Evolutionary conservation across 2,797 vertebrate species (phyloP), one percentile per base, ranked within the genome.

Genomic region (Danio aesculapii): DNA sequence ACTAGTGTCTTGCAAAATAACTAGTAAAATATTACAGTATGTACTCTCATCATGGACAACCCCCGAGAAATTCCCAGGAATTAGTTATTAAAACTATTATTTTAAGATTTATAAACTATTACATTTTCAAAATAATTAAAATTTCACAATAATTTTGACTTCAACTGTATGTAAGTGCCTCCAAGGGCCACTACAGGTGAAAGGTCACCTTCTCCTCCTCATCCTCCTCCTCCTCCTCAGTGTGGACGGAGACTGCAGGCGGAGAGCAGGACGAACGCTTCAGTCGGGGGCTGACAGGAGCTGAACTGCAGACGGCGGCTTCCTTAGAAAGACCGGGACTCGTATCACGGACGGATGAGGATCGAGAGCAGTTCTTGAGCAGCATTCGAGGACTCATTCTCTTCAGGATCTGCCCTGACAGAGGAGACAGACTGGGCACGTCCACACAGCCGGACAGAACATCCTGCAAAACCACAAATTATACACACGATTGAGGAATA

Each of bases 371-470:
- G 75, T 82, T 86, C 43, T 64, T 90, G 64, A 87, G 86, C 6
- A 77, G 75, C 0, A 83, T 67, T 2, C 19, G 53, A 0, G 87
- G 84, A 61, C 84, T 81, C n/a, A 95, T 84, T 3, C 84, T 90
- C 59, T 93, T 88, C 77, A 95, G 55, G 1, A 94, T 82, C 46
- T 87, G 47, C 2, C 88, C 93, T 0, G 93, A 90, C 8, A 85
- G 79, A 0, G 91, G 52, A 0, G 94, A 93, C 85, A 95, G 77
- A 81, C 87, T 88, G 47, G 88, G 39, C 41, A 81, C 71, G 6
- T 92, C 93, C 53, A 85, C 88, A 69, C 85, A 95, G 3, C 92
- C 91, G 0, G 86, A 64, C 79, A 95, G 71, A 82, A 95, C 89
- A 50, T 93, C 88, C 94, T 95, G 81, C 14, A 84, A 69, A 41